Percentiles rank a stretch among this genome's conserved stretches.
These are phyloP conservation scores for Siniperca scherzeri DNA, from an alignment of 2,797 vertebrate species.

Conservation along the genomic window DNA sequence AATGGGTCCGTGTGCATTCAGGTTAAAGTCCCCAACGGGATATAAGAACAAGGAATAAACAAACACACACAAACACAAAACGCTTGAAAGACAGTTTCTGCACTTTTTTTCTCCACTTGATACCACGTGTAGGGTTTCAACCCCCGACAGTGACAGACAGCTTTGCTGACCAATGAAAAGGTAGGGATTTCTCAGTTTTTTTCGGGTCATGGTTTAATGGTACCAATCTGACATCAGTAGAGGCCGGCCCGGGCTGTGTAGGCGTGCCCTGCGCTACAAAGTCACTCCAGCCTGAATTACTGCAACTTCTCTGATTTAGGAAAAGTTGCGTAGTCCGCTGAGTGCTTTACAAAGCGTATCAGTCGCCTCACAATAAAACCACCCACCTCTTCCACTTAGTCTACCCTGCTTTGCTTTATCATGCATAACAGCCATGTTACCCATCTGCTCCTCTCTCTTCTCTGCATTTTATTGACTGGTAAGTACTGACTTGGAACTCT, in stretches of 20 bases:
- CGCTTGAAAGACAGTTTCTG: not conserved
- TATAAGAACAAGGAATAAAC: not conserved
- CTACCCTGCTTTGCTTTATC: conserved; percentile 66
- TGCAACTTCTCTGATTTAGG: conserved; percentile 85
- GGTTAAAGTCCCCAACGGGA: too few relatives aligned
- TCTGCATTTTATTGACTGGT: conserved; percentile 86
- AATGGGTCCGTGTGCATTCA: too few relatives aligned
- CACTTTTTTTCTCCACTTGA: conserved; percentile 47
- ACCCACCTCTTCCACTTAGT: not conserved
- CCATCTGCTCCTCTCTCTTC: conserved; percentile 79
- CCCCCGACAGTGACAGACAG: conserved; percentile 66
- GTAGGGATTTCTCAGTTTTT: not conserved
- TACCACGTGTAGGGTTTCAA: conserved; percentile 89
- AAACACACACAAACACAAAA: not conserved
- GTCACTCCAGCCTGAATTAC: conserved; percentile 84
- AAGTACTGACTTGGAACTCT: conserved; percentile 62
- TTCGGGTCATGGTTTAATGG: not conserved
- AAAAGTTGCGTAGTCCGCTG: conserved; percentile 74
- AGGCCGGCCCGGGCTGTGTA: conserved; percentile 48
- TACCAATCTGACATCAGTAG: conserved; percentile 55
- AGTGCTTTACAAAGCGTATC: conserved; percentile 49
- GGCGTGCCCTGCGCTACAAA: conserved; percentile 84
- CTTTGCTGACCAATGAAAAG: conserved; percentile 54
- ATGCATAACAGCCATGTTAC: conserved; percentile 84
- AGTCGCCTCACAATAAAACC: conserved; percentile 12